These are phyloP conservation scores for Anableps anableps DNA, from an alignment of 2,797 vertebrate genomes.

Conservation along the genomic window DNA sequence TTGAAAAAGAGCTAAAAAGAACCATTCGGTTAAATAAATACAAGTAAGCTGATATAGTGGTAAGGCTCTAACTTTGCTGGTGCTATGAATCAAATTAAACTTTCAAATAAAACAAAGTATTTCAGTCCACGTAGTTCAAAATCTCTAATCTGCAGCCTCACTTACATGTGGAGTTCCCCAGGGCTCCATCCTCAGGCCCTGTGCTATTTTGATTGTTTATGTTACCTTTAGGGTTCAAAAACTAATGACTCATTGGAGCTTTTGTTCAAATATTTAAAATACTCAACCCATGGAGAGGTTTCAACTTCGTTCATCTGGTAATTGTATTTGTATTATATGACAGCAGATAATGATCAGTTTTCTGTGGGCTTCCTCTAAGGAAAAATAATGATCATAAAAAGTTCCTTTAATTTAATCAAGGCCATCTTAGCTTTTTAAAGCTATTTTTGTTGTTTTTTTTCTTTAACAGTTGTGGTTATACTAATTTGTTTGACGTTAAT, in stretches of 20 bases:
- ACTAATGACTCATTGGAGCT: too few species aligned
- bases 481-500: neutral
- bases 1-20: neutral
- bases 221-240: neutral
- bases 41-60: neutral
- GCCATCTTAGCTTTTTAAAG: too few species aligned
- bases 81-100: neutral
- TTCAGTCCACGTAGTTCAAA: neutral
- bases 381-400: neutral
- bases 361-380: neutral
- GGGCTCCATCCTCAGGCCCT: neutral
- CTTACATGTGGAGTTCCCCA: neutral
- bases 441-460: neutral
- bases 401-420: neutral
- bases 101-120: neutral
- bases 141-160: neutral
- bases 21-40: neutral
- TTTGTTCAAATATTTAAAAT: too few species aligned
- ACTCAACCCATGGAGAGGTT: too few species aligned
- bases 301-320: too few species aligned
- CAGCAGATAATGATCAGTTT: too few species aligned
- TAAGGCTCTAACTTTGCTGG: neutral
- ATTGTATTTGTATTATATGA: too few species aligned
- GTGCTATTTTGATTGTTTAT: neutral
- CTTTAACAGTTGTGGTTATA: neutral